Evolutionary conservation across 2,113 vertebrate species (phyloP).

Genomic region (Setophaga coronata): DNA sequence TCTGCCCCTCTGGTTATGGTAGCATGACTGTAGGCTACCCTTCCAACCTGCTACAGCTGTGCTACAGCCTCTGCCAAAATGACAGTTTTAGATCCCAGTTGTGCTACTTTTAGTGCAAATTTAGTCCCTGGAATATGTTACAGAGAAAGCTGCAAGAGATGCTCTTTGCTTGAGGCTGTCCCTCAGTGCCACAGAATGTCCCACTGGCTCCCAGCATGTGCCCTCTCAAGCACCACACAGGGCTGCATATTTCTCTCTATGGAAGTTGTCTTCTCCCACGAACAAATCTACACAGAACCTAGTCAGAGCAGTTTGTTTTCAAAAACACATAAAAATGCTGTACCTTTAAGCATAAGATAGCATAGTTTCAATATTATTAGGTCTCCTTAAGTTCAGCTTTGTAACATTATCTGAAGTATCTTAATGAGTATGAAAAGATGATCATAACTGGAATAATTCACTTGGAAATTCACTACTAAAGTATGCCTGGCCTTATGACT

Average conservation of each 20-base stretch:
- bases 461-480: neutral
- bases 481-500: neutral
- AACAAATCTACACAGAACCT: neutral
- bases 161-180: neutral
- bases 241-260: fast-evolving
- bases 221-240: neutral
- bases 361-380: neutral
- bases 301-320: neutral
- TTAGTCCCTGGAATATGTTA: neutral
- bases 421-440: neutral
- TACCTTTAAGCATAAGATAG: neutral
- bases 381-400: neutral
- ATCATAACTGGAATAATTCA: neutral
- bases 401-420: neutral
- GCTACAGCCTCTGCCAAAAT: neutral
- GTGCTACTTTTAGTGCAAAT: neutral
- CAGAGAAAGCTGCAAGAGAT: neutral
- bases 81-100: neutral
- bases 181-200: neutral
- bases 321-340: neutral
- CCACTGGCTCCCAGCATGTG: fast-evolving
- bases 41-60: neutral
- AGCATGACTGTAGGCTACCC: neutral
- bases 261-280: neutral
- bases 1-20: neutral